These are phyloP conservation scores for Lordiphosa fenestrarum DNA, from an alignment of 2,888 invertebrate species.

Conservation along the genomic window DNA sequence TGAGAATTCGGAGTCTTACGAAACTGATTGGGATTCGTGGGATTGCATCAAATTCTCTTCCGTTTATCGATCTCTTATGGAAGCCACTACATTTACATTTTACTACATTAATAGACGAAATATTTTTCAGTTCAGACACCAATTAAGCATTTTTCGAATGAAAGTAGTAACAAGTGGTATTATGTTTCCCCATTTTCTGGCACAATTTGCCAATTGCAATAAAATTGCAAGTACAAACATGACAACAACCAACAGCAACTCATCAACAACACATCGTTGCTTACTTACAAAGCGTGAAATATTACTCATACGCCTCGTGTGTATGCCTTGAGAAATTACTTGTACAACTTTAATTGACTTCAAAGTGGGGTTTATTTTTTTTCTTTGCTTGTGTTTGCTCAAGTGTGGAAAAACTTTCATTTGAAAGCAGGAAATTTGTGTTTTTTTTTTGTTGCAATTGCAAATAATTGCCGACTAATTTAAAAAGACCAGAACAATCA, in stretches of 20 bases:
- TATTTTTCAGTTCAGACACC: too few relatives aligned
- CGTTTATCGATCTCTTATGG: too few relatives aligned
- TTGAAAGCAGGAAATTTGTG: conserved; percentile 34
- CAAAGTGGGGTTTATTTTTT: conserved; percentile 8
- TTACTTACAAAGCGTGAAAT: conserved; percentile 8
- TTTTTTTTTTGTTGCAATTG: conserved; percentile 1
- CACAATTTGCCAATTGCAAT: too few relatives aligned
- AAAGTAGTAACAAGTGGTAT: too few relatives aligned
- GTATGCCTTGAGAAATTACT: not conserved
- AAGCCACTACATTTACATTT: too few relatives aligned
- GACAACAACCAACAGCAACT: not conserved
- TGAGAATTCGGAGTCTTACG: too few relatives aligned
- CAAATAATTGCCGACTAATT: conserved; percentile 5
- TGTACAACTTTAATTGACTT: conserved; percentile 8
- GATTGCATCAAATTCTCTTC: too few relatives aligned
- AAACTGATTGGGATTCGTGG: too few relatives aligned
- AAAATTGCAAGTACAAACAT: not conserved
- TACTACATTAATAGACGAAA: too few relatives aligned
- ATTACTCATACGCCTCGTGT: conserved; percentile 8
- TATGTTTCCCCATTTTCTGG: too few relatives aligned
- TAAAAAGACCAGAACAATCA: conserved; percentile 3
- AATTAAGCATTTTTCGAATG: too few relatives aligned
- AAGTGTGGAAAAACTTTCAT: conserved; percentile 27
- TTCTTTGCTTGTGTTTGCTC: conserved; percentile 7
- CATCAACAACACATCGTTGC: not conserved